A percentile compares a stretch with the other conserved stretches of the same genome.
Evolutionary conservation across 2,797 vertebrate species (phyloP).

Genomic region (Buceros bicornis): DNA sequence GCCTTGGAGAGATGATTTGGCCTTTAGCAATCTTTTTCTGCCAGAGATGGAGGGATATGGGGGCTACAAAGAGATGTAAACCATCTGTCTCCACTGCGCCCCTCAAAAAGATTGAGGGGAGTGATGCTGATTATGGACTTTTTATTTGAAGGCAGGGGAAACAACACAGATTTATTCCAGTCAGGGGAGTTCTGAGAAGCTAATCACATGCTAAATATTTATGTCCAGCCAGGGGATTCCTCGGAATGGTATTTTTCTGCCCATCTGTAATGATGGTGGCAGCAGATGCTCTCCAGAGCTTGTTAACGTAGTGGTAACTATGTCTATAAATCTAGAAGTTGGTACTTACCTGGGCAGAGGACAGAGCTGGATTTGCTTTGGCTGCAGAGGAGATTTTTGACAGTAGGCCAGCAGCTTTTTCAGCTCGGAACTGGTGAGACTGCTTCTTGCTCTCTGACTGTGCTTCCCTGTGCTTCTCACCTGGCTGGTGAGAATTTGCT

Average conservation of each 20-base stretch:
- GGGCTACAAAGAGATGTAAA: neutral
- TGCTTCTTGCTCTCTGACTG: neutral
- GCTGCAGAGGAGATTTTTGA: neutral
- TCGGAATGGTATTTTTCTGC: neutral
- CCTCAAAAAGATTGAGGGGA: neutral
- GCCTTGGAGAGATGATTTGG: neutral
- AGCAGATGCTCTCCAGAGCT: neutral
- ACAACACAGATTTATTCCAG: constrained; percentile 27
- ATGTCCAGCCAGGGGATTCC: constrained; percentile 23
- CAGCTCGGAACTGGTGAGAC: neutral
- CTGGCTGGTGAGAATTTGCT: neutral
- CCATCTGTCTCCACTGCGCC: fast-evolving
- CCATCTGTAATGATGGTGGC: neutral
- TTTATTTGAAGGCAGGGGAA: neutral
- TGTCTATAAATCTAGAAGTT: neutral
- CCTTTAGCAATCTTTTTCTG: neutral
- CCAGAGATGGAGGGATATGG: neutral
- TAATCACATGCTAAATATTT: constrained; percentile 42
- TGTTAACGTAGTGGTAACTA: neutral
- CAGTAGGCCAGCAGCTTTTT: neutral
- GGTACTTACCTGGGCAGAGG: neutral
- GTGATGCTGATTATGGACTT: neutral
- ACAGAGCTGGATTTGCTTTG: neutral
- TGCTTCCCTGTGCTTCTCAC: neutral
- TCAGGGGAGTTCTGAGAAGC: constrained; percentile 6